A percentile compares a stretch with the other conserved stretches of the same genome.
phyloP scores from a whole-genome alignment of 1,140 invertebrate species.

The Drosophila teissieri region DNA sequence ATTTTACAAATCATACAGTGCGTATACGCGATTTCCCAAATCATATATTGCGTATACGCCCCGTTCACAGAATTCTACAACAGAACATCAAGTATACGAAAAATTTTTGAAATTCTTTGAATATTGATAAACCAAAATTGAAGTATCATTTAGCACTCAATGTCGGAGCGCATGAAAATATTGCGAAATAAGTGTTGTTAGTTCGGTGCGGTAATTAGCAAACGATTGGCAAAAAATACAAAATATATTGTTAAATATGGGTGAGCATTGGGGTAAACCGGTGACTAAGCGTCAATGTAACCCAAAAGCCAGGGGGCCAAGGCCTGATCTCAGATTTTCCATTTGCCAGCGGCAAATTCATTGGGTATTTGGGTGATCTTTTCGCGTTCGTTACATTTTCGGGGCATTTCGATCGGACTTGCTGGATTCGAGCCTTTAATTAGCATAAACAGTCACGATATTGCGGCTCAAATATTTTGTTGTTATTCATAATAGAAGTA shows the following conservation, averaged over 20 bases:
- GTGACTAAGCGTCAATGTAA: constrained; percentile 41
- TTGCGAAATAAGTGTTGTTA: constrained; percentile 29
- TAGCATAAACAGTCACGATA: constrained; percentile 81
- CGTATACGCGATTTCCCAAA: neutral
- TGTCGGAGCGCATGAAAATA: neutral
- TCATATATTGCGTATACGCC: neutral
- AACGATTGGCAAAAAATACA: constrained; percentile 61
- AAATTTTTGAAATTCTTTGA: neutral
- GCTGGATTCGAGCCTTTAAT: constrained; percentile 60
- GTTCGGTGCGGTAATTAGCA: constrained; percentile 62
- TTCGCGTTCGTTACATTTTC: constrained; percentile 17
- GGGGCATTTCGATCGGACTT: constrained; percentile 4
- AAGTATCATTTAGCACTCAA: neutral
- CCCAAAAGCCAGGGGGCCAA: constrained; percentile 23
- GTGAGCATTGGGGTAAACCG: constrained; percentile 20
- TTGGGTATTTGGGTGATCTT: constrained; percentile 7
- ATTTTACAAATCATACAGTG: neutral
- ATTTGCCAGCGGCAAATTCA: constrained; percentile 1
- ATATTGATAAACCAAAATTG: neutral
- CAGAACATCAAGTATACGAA: neutral
- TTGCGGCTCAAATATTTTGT: constrained; percentile 74
- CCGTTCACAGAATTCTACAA: neutral
- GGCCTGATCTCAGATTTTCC: constrained; percentile 33
- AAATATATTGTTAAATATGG: constrained; percentile 41
- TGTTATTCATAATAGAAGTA: constrained; percentile 79